Conservation (phyloP, 2,113 vertebrate species). For the Notothenia coriiceps region DNA sequence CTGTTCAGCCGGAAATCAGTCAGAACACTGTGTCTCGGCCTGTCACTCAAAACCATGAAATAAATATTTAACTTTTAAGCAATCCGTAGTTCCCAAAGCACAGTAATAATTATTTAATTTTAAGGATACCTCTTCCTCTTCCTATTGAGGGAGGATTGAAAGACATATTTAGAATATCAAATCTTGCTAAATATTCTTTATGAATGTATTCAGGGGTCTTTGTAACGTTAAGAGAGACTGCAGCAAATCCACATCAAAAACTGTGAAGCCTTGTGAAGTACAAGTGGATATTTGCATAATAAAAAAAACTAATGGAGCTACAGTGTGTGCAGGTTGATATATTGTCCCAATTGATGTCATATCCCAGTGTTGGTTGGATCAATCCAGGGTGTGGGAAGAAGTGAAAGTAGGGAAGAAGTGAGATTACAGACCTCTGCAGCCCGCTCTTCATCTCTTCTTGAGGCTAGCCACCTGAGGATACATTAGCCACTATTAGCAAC, state of each 20-base stretch:
- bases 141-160: not conserved
- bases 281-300: not conserved
- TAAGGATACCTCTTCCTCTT: not conserved
- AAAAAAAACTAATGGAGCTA: not conserved
- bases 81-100: not conserved
- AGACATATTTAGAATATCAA: not conserved
- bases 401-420: not conserved
- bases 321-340: too few species aligned
- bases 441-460: not conserved
- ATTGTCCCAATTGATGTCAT: not conserved
- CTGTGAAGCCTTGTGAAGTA: not conserved
- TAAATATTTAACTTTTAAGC: not conserved
- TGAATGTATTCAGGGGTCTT: not conserved
- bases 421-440: not conserved
- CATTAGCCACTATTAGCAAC: not conserved
- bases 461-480: not conserved
- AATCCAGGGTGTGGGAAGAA: too few species aligned
- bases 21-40: not conserved
- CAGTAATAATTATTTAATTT: not conserved
- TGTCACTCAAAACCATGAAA: not conserved
- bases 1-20: not conserved
- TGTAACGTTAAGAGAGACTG: not conserved
- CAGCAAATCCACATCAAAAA: not conserved
- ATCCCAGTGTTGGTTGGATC: not conserved
- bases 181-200: not conserved